Evolutionary conservation across 2,797 vertebrate genomes (phyloP).

Genomic region (Hoplostethus atlanticus): DNA sequence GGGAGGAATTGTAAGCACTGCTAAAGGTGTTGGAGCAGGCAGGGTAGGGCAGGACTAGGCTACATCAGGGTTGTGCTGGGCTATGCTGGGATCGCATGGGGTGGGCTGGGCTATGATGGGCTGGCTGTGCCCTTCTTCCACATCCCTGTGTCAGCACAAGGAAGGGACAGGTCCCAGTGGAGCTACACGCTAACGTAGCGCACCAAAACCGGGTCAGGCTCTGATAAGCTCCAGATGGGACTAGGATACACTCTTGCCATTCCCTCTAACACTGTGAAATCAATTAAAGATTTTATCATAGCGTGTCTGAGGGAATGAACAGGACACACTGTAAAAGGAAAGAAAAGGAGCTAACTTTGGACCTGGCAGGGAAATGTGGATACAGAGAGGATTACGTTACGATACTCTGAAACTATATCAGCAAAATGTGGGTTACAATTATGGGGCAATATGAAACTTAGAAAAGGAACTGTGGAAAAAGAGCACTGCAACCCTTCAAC

Average conservation of each 20-base stretch:
- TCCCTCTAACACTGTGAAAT: constrained; percentile 73
- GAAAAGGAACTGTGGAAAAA: constrained; percentile 11
- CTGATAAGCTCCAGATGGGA: constrained; percentile 81
- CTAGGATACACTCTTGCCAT: constrained; percentile 67
- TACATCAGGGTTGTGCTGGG: constrained; percentile 32
- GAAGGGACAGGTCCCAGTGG: constrained; percentile 81
- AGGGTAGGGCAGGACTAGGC: constrained; percentile 31
- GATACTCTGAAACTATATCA: background rate
- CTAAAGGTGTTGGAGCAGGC: constrained; percentile 40
- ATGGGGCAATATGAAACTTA: constrained; percentile 9
- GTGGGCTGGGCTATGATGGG: constrained; percentile 46
- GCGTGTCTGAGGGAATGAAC: constrained; percentile 35
- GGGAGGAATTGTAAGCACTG: constrained; percentile 64
- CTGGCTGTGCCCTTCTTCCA: constrained; percentile 75
- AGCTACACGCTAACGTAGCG: constrained; percentile 65
- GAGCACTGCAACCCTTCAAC: background rate
- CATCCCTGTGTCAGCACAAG: constrained; percentile 74
- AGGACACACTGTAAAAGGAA: constrained; percentile 3
- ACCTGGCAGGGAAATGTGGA: constrained; percentile 24
- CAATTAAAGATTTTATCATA: constrained; percentile 75
- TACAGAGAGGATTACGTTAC: constrained; percentile 6
- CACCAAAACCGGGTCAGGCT: constrained; percentile 82
- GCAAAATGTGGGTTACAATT: constrained; percentile 4
- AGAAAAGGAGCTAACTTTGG: constrained; percentile 21
- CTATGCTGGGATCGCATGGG: constrained; percentile 17